These are phyloP conservation scores for Melieria crassipennis DNA, from an alignment of 2,888 invertebrate species.

Conservation along the genomic window DNA sequence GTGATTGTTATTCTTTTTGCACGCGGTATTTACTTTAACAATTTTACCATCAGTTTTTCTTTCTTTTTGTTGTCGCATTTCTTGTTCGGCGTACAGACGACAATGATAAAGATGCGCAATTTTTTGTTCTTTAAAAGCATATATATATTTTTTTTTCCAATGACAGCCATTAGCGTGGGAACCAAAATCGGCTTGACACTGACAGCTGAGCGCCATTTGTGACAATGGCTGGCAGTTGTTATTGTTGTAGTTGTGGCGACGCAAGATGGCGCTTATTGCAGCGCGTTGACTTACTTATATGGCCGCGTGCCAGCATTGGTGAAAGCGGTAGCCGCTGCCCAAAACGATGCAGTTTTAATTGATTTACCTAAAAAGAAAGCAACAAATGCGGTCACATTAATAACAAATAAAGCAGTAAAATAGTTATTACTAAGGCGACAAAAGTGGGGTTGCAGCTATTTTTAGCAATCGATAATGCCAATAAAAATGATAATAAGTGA, in stretches of 20 bases:
- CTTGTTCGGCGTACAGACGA: neutral
- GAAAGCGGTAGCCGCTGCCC: neutral
- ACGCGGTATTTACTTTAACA: no score
- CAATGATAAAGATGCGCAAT: neutral
- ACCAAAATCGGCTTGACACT: no score
- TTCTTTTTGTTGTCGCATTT: neutral
- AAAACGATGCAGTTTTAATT: neutral
- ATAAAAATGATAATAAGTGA: neutral
- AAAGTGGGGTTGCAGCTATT: no score
- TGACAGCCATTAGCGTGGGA: no score
- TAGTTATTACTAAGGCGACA: no score
- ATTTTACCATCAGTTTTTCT: no score
- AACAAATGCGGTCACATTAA: neutral
- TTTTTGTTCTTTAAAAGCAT: neutral
- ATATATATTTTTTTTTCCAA: neutral
- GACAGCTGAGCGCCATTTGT: no score
- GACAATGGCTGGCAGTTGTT: no score
- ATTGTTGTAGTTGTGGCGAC: no score
- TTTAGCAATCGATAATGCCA: no score
- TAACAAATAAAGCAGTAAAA: neutral
- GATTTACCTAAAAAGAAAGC: conserved; percentile 9
- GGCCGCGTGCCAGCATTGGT: neutral
- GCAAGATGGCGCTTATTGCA: no score
- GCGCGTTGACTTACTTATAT: neutral
- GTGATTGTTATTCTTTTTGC: no score